Base-by-base conservation (phyloP, 2,113 vertebrate genomes). In the Pseudorectes ferrugineus region DNA sequence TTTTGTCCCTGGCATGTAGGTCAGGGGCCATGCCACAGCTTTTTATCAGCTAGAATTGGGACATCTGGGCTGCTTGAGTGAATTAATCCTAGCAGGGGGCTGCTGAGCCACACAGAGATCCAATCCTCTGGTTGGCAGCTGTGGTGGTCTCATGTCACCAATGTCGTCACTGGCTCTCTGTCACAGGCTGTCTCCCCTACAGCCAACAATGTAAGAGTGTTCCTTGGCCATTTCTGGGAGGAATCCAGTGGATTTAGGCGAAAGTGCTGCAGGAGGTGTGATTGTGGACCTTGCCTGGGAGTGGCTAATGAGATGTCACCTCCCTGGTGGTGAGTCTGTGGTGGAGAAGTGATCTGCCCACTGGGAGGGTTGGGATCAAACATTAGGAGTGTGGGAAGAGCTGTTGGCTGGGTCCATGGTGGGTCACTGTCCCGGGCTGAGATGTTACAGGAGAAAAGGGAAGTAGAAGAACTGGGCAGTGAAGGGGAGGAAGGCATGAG, bases 81-180 rank as follows among this genome's bases (percentile, higher is more conserved):
- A 66, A 66, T 38, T 52, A 70, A 48, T 77, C 77, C n/a, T 33
- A 9, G 55, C 33, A 40, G 46, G n/a, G 10, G 21, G 25, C 59
- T 95, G 35, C 82, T 73, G 61, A 88, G 52, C 57, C 48, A 35
- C 11, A 2, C 4, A 38, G 57, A 48, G 40, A 31, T 52, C 33
- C n/a, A 11, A 12, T 57, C 23, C 58, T 68, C 28, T 26, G 1
- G 3, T 5, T 75, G 67, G 43, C 20, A 46, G n/a, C 18, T 20
- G 62, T 23, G 71, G 45, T 73, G 49, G 45, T 43, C 80, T 86
- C 11, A 11, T 52, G 21, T n/a, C 48, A 46, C 21, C 19, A 15
- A 2, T n/a, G 15, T 43, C 0, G 0, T 43, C 36, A 10, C 12
- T 38, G 36, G 12, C 19, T 86, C 33, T 23, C 25, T 70, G 48